These are phyloP conservation scores for Subacronicta megacephala DNA, from an alignment of 2,888 invertebrate species.

Conservation along the genomic window DNA sequence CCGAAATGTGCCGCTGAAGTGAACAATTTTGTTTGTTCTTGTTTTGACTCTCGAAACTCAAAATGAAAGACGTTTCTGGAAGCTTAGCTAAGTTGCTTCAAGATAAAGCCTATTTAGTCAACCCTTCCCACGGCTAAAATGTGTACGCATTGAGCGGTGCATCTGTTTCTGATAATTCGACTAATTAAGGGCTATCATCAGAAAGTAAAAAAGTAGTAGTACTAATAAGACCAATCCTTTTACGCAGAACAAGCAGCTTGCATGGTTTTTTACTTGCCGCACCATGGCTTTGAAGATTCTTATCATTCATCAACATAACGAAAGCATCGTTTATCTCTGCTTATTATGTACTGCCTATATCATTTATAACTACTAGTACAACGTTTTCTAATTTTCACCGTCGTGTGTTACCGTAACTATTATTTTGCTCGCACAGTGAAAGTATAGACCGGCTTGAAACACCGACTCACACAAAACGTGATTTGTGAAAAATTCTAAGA, in stretches of 20 bases:
- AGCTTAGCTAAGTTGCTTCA: not conserved
- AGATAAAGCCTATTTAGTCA: too few species aligned
- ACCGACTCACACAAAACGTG: slow-evolving; percentile 41
- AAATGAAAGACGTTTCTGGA: not conserved
- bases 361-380: slow-evolving; percentile 36
- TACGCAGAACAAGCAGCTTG: too few species aligned
- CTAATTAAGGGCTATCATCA: too few species aligned
- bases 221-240: too few species aligned
- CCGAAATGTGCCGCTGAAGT: not conserved
- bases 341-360: slow-evolving; percentile 18
- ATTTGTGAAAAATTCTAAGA: slow-evolving; percentile 55
- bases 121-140: too few species aligned
- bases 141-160: too few species aligned
- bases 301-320: slow-evolving; percentile 41
- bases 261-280: slow-evolving; percentile 3
- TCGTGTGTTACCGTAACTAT: slow-evolving; percentile 70
- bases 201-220: too few species aligned
- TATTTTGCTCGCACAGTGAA: slow-evolving; percentile 76
- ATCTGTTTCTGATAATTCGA: too few species aligned
- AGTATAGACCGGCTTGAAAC: slow-evolving; percentile 62
- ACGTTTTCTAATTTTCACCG: slow-evolving; percentile 76
- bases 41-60: too few species aligned
- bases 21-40: not conserved
- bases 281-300: slow-evolving; percentile 4
- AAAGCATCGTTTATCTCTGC: not conserved